Base-by-base conservation (phyloP, 2,113 vertebrate genomes). In the Tylochromis polylepis region DNA sequence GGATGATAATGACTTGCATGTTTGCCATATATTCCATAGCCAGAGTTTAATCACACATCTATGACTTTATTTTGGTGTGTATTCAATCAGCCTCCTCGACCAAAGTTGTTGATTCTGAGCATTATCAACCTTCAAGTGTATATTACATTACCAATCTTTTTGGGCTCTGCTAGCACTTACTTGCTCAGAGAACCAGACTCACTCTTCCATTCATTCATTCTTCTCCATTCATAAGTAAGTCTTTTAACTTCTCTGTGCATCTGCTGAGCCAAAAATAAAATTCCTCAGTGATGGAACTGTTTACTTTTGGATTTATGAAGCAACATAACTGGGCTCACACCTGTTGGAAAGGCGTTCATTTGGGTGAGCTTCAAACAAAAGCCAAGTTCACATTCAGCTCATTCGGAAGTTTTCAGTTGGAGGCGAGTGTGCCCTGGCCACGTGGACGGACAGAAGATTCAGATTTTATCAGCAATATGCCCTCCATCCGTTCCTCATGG, bases 401-500 rank as follows among this genome's bases (percentile, higher is more conserved):
- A 57, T 46, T 86, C 85, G 95, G 94, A 96, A 93, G 86, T 93
- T 82, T 96, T 96, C 87, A 88, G 88, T 96, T 88, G 87, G 83
- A 93, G 87, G 84, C 12, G 87, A 87, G 43, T 49, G 36, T 34
- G 88, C 93, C 82, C 43, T 89, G 80, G 82, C 83, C 90, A 91
- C 79, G 65, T 90, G 88, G 86, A 90, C 4, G 20, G 82, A 83
- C 83, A 80, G 20, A 75, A 70, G 82, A 88, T 88, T 60, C 91
- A 87, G 93, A 93, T 90, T 81, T 87, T 85, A 90, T 89, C 78
- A 65, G 77, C 70, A 85, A 87, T 79, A 85, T 84, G 80, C 82
- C 88, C 88, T 83, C 89, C 85, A 88, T 89, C 82, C 59, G 38
- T 86, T 93, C 84, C 82, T 87, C 70, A n/a, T 79, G 90, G 85